These are phyloP conservation scores for Hypothenemus hampei DNA, from an alignment of 1,140 invertebrate species.

Conservation along the genomic window DNA sequence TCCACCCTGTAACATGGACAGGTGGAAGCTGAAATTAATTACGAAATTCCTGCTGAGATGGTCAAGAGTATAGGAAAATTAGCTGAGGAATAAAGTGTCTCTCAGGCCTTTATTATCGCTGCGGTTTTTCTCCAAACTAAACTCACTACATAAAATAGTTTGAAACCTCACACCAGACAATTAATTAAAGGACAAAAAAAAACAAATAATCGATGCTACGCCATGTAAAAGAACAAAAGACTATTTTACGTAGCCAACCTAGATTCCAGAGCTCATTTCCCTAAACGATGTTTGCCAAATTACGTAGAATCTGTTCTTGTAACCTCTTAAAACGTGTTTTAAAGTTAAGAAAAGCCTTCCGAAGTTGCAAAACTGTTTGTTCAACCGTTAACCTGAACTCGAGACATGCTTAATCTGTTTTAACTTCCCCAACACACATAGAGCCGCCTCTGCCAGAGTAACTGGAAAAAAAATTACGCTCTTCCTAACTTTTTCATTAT, in stretches of 20 bases:
- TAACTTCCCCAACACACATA: too few species aligned
- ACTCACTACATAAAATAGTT: background rate
- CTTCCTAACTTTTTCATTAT: background rate
- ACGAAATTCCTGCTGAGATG: constrained; percentile 14
- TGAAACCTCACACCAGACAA: background rate
- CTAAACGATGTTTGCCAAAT: constrained; percentile 20
- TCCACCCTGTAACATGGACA: too few species aligned
- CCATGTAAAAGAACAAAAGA: background rate
- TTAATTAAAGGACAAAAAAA: background rate
- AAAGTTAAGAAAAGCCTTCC: constrained; percentile 10
- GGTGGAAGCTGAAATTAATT: too few species aligned
- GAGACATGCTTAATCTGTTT: constrained; percentile 16
- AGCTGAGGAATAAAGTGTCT: background rate
- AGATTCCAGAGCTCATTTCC: constrained; percentile 13
- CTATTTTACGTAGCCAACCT: constrained; percentile 2
- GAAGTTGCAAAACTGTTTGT: constrained; percentile 17
- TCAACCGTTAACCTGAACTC: constrained; percentile 15
- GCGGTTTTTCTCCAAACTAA: background rate
- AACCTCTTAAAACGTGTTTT: constrained; percentile 15
- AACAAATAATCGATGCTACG: background rate
- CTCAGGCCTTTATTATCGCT: background rate
- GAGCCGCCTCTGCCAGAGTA: background rate
- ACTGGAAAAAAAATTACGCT: background rate
- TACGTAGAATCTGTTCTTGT: constrained; percentile 10
- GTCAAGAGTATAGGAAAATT: constrained; percentile 3